phyloP scores from a whole-genome alignment of 2,113 vertebrate genomes.

The Oostethus manadensis region DNA sequence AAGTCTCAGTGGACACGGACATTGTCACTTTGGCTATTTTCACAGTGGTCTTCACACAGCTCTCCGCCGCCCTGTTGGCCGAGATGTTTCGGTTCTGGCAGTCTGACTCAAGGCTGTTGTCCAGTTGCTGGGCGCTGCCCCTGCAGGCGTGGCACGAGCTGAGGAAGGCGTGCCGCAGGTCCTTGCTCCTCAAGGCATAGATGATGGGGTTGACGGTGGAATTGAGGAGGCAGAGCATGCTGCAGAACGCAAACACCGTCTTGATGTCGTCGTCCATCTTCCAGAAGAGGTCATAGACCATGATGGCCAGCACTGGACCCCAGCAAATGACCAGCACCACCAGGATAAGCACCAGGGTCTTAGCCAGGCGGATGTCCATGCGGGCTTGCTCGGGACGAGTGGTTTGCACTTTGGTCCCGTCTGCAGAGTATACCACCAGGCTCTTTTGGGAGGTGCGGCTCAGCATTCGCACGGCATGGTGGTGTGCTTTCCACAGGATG shows the following conservation, averaged over 20 bases:
- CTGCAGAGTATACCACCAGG: conserved; percentile 88
- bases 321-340: conserved; percentile 97
- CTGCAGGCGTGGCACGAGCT: conserved; percentile 88
- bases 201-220: conserved; percentile 98
- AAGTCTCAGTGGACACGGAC: conserved; percentile 98
- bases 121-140: conserved; percentile 83
- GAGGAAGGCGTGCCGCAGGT: conserved; percentile 92
- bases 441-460: conserved; percentile 95
- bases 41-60: conserved; percentile 98
- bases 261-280: conserved; percentile 95
- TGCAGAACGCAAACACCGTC: conserved; percentile 97
- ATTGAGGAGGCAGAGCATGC: conserved; percentile 96
- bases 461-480: conserved; percentile 93
- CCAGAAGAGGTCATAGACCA: conserved; percentile 98
- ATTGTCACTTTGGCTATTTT: conserved; percentile 99
- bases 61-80: conserved; percentile 89
- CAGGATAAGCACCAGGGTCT: conserved; percentile 96
- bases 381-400: conserved; percentile 91
- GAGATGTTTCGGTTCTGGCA: conserved; percentile 91
- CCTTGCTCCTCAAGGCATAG: conserved; percentile 96
- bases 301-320: conserved; percentile 96
- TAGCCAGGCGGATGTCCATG: conserved; percentile 98
- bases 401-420: conserved; percentile 92
- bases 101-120: conserved; percentile 98
- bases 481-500: conserved; percentile 98